Conservation (phyloP, 2,888 invertebrate genomes). For the Xanthorhoe designata region DNA sequence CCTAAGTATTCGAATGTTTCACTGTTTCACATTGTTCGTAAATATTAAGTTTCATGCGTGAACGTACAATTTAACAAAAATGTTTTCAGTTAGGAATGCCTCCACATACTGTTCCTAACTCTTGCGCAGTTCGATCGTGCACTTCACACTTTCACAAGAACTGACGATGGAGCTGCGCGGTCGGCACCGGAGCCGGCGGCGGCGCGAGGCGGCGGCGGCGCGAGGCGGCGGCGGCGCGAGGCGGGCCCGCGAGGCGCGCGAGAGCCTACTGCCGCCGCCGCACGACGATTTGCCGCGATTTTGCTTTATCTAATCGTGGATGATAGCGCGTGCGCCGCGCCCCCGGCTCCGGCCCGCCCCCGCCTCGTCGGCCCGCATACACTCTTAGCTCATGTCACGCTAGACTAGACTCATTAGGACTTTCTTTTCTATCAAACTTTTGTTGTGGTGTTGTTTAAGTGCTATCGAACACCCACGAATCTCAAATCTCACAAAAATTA, state of each 20-base stretch:
- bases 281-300: conserved; percentile 55
- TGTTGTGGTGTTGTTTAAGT: no score
- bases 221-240: conserved; percentile 52
- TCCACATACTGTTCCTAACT: neutral
- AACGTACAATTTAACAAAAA: no score
- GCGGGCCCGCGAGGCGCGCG: conserved; percentile 55
- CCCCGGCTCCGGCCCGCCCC: conserved; percentile 14
- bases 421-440: no score
- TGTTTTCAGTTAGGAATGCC: neutral
- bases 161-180: neutral
- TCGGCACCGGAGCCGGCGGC: conserved; percentile 32
- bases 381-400: no score
- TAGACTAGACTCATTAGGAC: no score
- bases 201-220: conserved; percentile 50
- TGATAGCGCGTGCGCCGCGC: conserved; percentile 54
- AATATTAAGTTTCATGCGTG: neutral
- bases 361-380: neutral
- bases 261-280: conserved; percentile 60
- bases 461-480: no score
- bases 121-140: neutral
- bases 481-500: no score
- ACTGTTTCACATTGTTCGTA: conserved; percentile 10
- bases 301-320: conserved; percentile 77
- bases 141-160: neutral
- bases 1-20: conserved; percentile 14